Evolutionary conservation across 2,113 vertebrate species (phyloP).

Genomic region (human): GRCh38 chr4:53989001-53989500

Average conservation of each 20-base stretch:
- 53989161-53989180: too few relatives aligned
- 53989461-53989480: not conserved
- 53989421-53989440: not conserved
- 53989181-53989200: too few relatives aligned
- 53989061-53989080: too few relatives aligned
- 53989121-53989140: too few relatives aligned
- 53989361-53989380: not conserved
- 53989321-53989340: conserved; percentile 14
- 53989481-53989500: not conserved
- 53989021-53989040: too few relatives aligned
- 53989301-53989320: not conserved
- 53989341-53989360: not conserved
- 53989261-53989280: not conserved
- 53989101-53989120: too few relatives aligned
- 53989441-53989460: not conserved
- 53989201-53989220: too few relatives aligned
- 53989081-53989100: too few relatives aligned
- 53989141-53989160: too few relatives aligned
- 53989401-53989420: not conserved
- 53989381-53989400: not conserved
- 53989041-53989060: too few relatives aligned
- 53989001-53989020: too few relatives aligned
- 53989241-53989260: not conserved
- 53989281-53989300: conserved; percentile 4
- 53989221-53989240: not conserved